phyloP scores from a whole-genome alignment of 53 echinoderm and acorn worm species.

The Patiria pectinifera region DNA sequence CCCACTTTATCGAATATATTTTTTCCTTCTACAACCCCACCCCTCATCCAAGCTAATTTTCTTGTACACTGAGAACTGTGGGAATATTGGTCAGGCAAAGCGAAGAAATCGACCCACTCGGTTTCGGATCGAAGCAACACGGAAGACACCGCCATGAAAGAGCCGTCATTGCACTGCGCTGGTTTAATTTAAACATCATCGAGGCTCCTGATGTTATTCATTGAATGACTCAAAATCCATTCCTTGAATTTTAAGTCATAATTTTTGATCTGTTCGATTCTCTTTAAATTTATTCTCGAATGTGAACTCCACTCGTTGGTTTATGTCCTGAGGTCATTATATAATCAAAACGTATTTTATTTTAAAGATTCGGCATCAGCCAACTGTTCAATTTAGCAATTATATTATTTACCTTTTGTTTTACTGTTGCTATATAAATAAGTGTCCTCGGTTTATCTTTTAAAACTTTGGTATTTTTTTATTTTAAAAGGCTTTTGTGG shows the following conservation, averaged over 20 bases:
- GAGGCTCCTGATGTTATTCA: slow-evolving; percentile 1
- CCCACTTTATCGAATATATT: not conserved
- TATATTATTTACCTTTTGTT: too few species aligned
- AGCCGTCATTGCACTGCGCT: not conserved
- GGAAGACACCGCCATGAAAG: not conserved
- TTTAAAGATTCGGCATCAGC: too few species aligned
- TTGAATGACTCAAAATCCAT: slow-evolving; percentile 22
- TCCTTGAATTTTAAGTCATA: not conserved
- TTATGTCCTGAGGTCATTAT: too few species aligned
- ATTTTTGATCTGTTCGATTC: not conserved
- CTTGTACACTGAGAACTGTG: not conserved
- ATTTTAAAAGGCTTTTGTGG: too few species aligned
- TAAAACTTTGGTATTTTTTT: too few species aligned
- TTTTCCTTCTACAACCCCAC: not conserved
- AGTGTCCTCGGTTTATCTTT: too few species aligned
- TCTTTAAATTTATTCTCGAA: not conserved
- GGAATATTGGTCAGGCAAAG: slow-evolving; percentile 28
- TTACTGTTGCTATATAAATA: too few species aligned
- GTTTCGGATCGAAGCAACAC: slow-evolving; percentile 25
- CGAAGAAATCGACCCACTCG: slow-evolving; percentile 38
- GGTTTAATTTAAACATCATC: slow-evolving; percentile 34
- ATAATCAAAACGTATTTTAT: too few species aligned
- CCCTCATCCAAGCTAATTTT: not conserved
- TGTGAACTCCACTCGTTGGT: not conserved
- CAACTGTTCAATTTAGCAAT: too few species aligned